phyloP scores from a whole-genome alignment of 2,888 invertebrate species.

The Neocrepidodera transversa region DNA sequence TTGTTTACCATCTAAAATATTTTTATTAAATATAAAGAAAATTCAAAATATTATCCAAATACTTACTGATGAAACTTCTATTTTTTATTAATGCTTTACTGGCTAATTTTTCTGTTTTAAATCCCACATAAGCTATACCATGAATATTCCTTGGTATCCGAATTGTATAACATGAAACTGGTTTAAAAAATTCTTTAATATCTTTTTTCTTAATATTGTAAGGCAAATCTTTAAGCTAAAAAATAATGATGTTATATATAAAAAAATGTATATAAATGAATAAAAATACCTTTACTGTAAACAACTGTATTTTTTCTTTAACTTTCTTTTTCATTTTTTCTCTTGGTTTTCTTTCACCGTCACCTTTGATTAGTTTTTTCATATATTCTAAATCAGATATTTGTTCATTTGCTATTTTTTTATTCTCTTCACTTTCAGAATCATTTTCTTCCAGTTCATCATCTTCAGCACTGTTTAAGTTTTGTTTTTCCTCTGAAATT shows the following conservation, averaged over 20 bases:
- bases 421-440: constrained; percentile 31
- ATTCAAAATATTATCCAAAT: not conserved
- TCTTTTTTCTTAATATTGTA: constrained; percentile 83
- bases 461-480: constrained; percentile 55
- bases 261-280: not conserved
- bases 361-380: constrained; percentile 67
- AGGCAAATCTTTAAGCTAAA: constrained; percentile 74
- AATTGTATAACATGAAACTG: constrained; percentile 79
- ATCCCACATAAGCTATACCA: constrained; percentile 92
- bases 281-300: constrained; percentile 73
- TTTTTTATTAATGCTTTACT: constrained; percentile 83
- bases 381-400: constrained; percentile 82
- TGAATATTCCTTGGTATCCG: constrained; percentile 78
- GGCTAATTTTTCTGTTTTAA: constrained; percentile 80
- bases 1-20: constrained; percentile 56
- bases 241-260: constrained; percentile 19
- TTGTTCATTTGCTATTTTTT: constrained; percentile 66
- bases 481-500: constrained; percentile 54
- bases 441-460: constrained; percentile 52
- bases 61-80: constrained; percentile 81
- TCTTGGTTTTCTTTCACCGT: constrained; percentile 51
- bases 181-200: constrained; percentile 84
- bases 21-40: not conserved
- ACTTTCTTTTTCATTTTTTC: constrained; percentile 58
- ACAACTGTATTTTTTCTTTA: constrained; percentile 60